Percentiles rank a stretch among this genome's conserved stretches.
These are phyloP conservation scores for Bimastos eiseni DNA, from an alignment of 2,888 invertebrate species.

Conservation along the genomic window DNA sequence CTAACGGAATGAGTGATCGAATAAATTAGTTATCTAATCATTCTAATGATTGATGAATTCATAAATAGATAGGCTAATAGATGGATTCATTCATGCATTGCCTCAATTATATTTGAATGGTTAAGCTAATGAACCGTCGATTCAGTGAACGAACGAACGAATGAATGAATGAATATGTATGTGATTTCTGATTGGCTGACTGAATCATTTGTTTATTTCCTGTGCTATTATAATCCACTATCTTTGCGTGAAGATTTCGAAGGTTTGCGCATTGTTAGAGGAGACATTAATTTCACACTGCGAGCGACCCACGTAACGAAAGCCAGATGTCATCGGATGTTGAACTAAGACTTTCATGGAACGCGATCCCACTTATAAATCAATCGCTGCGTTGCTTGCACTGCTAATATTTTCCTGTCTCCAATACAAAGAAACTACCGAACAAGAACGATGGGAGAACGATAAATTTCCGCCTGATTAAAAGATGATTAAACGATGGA, in stretches of 20 bases:
- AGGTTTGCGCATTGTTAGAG: background rate
- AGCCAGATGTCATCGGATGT: background rate
- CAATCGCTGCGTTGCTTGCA: background rate
- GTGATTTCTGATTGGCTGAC: no score
- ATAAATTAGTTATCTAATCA: no score
- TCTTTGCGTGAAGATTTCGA: background rate
- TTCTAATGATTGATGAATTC: no score
- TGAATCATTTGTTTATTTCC: no score
- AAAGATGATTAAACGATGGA: background rate
- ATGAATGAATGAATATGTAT: background rate
- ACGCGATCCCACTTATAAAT: background rate
- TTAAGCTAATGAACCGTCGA: background rate
- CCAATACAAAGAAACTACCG: background rate
- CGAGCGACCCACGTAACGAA: background rate
- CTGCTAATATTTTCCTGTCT: background rate
- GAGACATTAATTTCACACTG: background rate
- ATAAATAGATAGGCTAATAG: no score
- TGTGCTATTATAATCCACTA: background rate
- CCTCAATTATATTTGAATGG: no score
- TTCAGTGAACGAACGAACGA: background rate
- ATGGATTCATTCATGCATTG: no score
- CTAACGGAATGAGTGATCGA: no score
- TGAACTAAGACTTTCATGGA: background rate
- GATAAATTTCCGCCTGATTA: background rate
- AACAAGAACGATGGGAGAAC: background rate